phyloP scores from a whole-genome alignment of 2,113 vertebrate genomes.

The Mystacornis crossleyi region DNA sequence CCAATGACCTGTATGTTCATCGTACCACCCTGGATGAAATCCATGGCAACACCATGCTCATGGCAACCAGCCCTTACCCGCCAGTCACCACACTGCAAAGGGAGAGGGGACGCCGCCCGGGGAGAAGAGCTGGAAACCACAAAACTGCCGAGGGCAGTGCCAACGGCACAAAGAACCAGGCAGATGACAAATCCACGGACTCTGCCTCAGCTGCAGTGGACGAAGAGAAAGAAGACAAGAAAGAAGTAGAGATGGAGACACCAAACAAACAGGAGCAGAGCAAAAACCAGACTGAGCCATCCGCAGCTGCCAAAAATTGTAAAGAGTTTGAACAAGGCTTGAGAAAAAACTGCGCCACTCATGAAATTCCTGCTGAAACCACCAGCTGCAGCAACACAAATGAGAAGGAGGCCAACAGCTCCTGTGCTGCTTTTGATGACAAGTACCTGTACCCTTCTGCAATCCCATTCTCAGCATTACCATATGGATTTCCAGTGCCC shows the following conservation, averaged over 20 bases:
- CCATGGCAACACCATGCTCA: conserved; percentile 82
- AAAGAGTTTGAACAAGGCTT: conserved; percentile 77
- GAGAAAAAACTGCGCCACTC: conserved; percentile 73
- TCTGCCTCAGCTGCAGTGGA: conserved; percentile 69
- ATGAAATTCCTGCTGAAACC: conserved; percentile 72
- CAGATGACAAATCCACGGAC: conserved; percentile 77
- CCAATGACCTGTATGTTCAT: conserved; percentile 81
- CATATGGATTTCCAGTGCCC: conserved; percentile 80
- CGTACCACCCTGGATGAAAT: conserved; percentile 82
- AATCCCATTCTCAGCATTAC: conserved; percentile 70
- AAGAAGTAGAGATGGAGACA: conserved; percentile 76
- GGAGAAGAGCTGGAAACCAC: conserved; percentile 78
- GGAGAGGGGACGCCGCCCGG: conserved; percentile 82
- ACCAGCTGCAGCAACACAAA: conserved; percentile 66
- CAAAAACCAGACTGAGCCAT: conserved; percentile 76
- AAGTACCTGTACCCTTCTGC: conserved; percentile 82
- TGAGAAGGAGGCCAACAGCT: conserved; percentile 79
- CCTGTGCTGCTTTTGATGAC: conserved; percentile 79
- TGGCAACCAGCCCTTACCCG: conserved; percentile 83
- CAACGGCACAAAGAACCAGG: conserved; percentile 74
- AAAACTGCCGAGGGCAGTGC: conserved; percentile 76
- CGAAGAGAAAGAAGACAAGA: conserved; percentile 85
- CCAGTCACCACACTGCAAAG: conserved; percentile 83
- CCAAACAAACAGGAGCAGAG: conserved; percentile 72
- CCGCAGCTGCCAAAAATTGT: conserved; percentile 65